Base-by-base conservation (phyloP, 2,888 invertebrate species). In the Campoplex nolae region DNA sequence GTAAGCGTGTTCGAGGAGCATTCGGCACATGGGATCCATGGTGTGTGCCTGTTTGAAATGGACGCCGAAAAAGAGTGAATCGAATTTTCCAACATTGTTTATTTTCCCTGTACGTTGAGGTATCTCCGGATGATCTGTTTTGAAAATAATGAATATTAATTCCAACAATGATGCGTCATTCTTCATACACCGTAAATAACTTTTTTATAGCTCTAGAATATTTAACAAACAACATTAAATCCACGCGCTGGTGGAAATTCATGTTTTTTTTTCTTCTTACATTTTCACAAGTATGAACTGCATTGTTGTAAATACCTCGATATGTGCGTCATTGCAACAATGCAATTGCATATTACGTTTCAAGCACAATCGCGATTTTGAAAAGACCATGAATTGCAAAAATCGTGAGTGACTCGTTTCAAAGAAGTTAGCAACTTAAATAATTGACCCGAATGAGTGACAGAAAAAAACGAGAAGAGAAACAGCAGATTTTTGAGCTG, bases 41-140 rank as follows among this genome's bases (percentile, higher is more conserved):
- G 95, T 95, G 70, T 95, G 95, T 0, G 95, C 95, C 89, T 95
- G 95, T 86, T 95, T 95, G 86, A 95, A 95, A 85, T 95, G 95
- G 6, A 96, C 95, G 0, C 95, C 95, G 89, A 96, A 96, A 88
- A 95, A 96, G 0, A 94, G 90, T 1, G 95, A 95, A 89, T 96
- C 94, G 92, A 97, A 98, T 91, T 97, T 97, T 88, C 96, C 95
- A 18, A 97, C 95, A 89, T 96, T 95, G 90, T 96, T 95, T 78
- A 97, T 95, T 93, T 97, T 97, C 45, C 98, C 98, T 0, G 96
- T 96, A 13, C 97, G 95, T 89, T 96, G 96, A 0, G 97, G 97
- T 88, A 97, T 97, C 92, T 97, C 97, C 0, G 96, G 96, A 91
- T 97, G 94, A 85, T 94, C 95, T 94, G 88, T 78, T 84, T 88